These are phyloP conservation scores for Onychorhynchus coronatus DNA, from an alignment of 2,113 vertebrate genomes.

Conservation along the genomic window DNA sequence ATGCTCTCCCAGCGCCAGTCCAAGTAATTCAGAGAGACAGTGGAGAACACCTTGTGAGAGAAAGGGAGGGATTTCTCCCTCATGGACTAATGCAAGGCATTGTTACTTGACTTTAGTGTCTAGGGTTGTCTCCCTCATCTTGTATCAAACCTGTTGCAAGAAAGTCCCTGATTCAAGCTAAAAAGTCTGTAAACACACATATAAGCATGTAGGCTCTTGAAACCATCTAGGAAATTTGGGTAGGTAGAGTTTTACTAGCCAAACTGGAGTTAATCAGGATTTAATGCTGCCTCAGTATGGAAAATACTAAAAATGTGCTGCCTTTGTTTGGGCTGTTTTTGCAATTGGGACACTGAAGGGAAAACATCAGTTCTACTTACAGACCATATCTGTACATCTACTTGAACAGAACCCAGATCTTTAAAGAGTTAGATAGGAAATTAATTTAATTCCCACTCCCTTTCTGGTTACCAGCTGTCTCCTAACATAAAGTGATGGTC, in stretches of 20 bases:
- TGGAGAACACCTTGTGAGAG: conserved; percentile 43
- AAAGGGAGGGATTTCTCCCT: neutral
- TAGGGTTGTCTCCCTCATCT: neutral
- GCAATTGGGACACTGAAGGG: neutral
- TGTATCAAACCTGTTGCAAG: neutral
- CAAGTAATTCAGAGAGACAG: conserved; percentile 5
- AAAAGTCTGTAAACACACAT: neutral
- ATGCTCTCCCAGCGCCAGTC: conserved; percentile 37
- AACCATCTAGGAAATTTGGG: neutral
- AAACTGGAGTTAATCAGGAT: neutral
- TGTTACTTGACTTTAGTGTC: neutral
- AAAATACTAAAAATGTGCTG: neutral
- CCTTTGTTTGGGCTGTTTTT: neutral
- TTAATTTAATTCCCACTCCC: conserved; percentile 58
- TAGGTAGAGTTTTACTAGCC: neutral
- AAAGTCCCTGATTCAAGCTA: neutral
- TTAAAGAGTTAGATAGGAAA: conserved; percentile 68
- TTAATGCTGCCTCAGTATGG: neutral
- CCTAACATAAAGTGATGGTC: conserved; percentile 40
- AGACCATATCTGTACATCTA: neutral
- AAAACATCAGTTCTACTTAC: neutral
- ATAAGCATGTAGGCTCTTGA: neutral
- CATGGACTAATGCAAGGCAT: neutral
- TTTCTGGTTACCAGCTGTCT: conserved; percentile 71
- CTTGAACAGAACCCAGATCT: conserved; percentile 48